Evolutionary conservation across 2,888 invertebrate species (phyloP), one percentile per base, ranked within the genome.

Genomic region (Phasia obesa): DNA sequence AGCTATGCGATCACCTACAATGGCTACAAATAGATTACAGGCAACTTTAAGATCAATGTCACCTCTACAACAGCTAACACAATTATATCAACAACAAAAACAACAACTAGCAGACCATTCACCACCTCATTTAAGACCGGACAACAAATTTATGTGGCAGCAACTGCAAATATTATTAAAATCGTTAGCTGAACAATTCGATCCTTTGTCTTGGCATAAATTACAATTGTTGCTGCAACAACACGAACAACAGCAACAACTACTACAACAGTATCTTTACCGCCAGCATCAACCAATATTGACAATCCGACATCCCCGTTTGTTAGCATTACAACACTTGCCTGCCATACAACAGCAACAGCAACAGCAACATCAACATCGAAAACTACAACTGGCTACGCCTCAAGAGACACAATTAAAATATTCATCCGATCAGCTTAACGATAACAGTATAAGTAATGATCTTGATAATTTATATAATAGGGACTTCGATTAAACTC

Each of bases 1-100:
- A 81, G 71, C 67, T 64, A 57, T 47, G 59, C 67, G 74, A 64
- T 74, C 84, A 55, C 83, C 75, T 79, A 79, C 60, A 65, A 65
- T 53, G 55, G 73, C 81, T 25, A 87, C 88, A 86, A 89, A 89
- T 88, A 89, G 89, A 87, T 89, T 88, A 85, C 90, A 86, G 85
- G 84, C 35, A 65, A 49, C 87, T 85, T 87, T 88, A 86, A 88
- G 87, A 88, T 88, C 89, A 89, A 87, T 88, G 88, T 86, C 89
- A 89, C 85, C 85, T 81, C 80, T 76, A 79, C 84, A 73, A 69
- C 79, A 73, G 65, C 74, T 53, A 57, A 81, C 77, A 75, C 69
- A 69, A 62, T 42, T 73, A 44, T 74, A 75, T 21, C 78, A 64
- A 42, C 62, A 49, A n/a, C 70, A 69, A 15, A 69, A 69, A 47